phyloP scores from a whole-genome alignment of 2,888 invertebrate genomes.

The Mythimna loreyi region DNA sequence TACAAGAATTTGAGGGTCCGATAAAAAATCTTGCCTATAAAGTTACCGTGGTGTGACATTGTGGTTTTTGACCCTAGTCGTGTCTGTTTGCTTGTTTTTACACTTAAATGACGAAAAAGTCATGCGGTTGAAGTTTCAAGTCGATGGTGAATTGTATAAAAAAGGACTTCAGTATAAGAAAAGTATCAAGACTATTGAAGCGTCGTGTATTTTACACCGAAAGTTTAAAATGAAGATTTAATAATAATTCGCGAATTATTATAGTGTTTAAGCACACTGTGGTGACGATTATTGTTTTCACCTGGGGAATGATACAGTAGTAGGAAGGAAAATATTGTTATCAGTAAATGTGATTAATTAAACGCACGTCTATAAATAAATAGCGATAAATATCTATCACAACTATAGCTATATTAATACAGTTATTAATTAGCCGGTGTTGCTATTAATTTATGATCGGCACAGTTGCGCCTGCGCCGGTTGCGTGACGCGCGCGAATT shows the following conservation, averaged over 20 bases:
- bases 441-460: constrained; percentile 40
- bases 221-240: neutral
- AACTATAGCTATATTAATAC: neutral
- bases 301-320: neutral
- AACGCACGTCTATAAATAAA: constrained; percentile 9
- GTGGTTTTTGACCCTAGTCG: constrained; percentile 58
- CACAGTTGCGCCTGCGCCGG: constrained; percentile 57
- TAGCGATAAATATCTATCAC: constrained; percentile 18
- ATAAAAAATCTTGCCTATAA: constrained; percentile 48
- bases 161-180: constrained; percentile 15
- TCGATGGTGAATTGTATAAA: constrained; percentile 8
- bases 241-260: neutral
- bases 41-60: constrained; percentile 52
- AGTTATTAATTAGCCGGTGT: constrained; percentile 25
- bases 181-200: constrained; percentile 16
- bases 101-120: constrained; percentile 39
- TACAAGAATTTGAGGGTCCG: constrained; percentile 20
- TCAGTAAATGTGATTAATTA: constrained; percentile 14
- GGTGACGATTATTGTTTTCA: neutral
- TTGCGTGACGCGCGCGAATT: constrained; percentile 79
- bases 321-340: constrained; percentile 21
- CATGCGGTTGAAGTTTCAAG: constrained; percentile 23
- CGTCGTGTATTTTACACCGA: neutral
- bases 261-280: neutral
- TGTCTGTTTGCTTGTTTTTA: constrained; percentile 50